A percentile compares a stretch with the other conserved stretches of the same genome.
These are phyloP conservation scores for Drosophila paramelanica DNA, from an alignment of 2,888 invertebrate genomes.

Conservation along the genomic window DNA sequence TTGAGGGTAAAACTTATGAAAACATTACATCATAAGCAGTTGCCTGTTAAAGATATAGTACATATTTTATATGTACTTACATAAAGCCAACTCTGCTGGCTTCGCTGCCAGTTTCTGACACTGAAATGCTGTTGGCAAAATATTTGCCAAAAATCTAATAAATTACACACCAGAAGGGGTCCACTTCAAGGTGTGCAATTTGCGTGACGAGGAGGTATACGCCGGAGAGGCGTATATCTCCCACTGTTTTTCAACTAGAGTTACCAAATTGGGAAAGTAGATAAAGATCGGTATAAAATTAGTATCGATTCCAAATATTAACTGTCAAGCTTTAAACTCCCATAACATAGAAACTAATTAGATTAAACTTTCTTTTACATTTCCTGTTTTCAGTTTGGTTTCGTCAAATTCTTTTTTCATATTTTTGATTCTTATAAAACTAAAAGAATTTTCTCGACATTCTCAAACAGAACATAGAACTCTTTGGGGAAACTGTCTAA, in stretches of 20 bases:
- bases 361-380: neutral
- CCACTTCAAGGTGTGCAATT: slow-evolving; percentile 1
- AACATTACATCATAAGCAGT: slow-evolving; percentile 77
- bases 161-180: slow-evolving; percentile 58
- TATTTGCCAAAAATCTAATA: slow-evolving; percentile 71
- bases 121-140: slow-evolving; percentile 66
- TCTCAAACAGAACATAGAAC: neutral
- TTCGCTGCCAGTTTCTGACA: slow-evolving; percentile 58
- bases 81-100: slow-evolving; percentile 15
- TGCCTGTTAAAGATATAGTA: slow-evolving; percentile 11
- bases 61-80: slow-evolving; percentile 2
- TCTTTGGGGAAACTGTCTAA: slow-evolving; percentile 32
- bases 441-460: slow-evolving; percentile 8
- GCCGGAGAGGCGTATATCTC: too few species aligned
- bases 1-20: slow-evolving; percentile 57
- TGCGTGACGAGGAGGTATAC: neutral
- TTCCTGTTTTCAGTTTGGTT: neutral
- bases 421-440: neutral
- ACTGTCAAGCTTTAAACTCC: too few species aligned
- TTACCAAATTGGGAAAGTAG: too few species aligned
- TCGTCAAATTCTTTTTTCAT: neutral
- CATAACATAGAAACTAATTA: too few species aligned
- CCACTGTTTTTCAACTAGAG: too few species aligned
- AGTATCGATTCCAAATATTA: too few species aligned
- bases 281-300: too few species aligned